Conservation (phyloP, 2,888 invertebrate species). For the Eupithecia dodoneata region DNA sequence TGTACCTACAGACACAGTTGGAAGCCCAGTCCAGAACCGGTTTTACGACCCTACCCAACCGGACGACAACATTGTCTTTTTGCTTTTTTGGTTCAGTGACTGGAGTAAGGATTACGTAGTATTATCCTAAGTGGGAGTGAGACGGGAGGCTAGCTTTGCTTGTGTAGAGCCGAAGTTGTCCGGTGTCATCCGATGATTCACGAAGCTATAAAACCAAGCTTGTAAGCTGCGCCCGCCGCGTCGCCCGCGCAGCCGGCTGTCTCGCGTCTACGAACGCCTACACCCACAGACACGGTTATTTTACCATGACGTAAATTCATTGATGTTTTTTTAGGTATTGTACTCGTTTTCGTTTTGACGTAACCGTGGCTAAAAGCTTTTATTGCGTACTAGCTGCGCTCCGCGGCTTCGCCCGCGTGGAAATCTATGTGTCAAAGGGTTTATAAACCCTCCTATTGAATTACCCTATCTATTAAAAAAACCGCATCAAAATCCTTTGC, state of each 20-base stretch:
- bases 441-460: no score
- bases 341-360: slow-evolving; percentile 38
- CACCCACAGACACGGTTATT: slow-evolving; percentile 57
- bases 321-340: slow-evolving; percentile 64
- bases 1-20: slow-evolving; percentile 13
- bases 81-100: slow-evolving; percentile 78
- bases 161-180: slow-evolving; percentile 52
- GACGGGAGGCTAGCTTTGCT: slow-evolving; percentile 54
- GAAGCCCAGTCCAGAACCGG: slow-evolving; percentile 47
- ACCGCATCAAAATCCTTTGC: no score
- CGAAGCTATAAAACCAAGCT: slow-evolving; percentile 28
- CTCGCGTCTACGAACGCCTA: slow-evolving; percentile 51
- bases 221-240: slow-evolving; percentile 60
- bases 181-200: slow-evolving; percentile 56
- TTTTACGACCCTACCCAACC: slow-evolving; percentile 63
- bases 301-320: slow-evolving; percentile 72
- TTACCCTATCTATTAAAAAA: no score
- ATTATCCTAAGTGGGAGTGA: slow-evolving; percentile 59
- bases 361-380: slow-evolving; percentile 14
- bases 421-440: no score
- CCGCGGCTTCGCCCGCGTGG: no score
- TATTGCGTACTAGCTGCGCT: neutral
- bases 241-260: slow-evolving; percentile 45
- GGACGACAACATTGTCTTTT: slow-evolving; percentile 73
- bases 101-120: slow-evolving; percentile 50